A percentile compares a stretch with the other conserved stretches of the same genome.
phyloP scores from a whole-genome alignment of 2,888 invertebrate species.

The Heliothis peltigera region DNA sequence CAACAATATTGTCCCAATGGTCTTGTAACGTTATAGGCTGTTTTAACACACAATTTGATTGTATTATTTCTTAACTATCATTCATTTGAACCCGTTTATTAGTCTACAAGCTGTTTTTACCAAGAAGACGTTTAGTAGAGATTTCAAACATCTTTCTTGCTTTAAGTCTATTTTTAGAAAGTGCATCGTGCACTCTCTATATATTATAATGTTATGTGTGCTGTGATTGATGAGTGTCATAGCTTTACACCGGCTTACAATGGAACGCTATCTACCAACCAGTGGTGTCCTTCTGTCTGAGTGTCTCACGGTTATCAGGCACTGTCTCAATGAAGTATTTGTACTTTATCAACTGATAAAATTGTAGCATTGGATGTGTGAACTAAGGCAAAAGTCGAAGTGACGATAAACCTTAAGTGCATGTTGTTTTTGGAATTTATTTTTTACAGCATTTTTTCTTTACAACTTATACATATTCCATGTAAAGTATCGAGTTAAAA shows the following conservation, averaged over 20 bases:
- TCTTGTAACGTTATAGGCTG: not conserved
- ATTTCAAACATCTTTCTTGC: constrained; percentile 11
- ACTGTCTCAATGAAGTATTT: constrained; percentile 33
- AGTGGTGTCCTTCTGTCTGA: constrained; percentile 42
- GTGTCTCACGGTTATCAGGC: constrained; percentile 37
- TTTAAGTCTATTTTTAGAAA: constrained; percentile 20
- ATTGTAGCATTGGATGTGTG: not conserved
- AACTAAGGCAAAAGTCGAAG: not conserved
- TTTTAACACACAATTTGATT: too few relatives aligned
- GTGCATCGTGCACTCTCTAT: constrained; percentile 17
- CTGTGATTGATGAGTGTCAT: constrained; percentile 20
- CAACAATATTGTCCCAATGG: constrained; percentile 1
- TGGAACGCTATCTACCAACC: constrained; percentile 24
- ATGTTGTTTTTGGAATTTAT: not conserved
- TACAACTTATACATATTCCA: not conserved
- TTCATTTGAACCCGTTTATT: constrained; percentile 13
- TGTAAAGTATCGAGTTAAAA: constrained; percentile 8
- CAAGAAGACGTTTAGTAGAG: not conserved
- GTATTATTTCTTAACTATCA: too few relatives aligned
- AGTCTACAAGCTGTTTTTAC: not conserved
- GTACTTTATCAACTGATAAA: constrained; percentile 38
- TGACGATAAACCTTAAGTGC: not conserved
- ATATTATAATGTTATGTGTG: constrained; percentile 12
- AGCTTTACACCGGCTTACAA: constrained; percentile 32
- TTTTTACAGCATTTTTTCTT: not conserved